Evolutionary conservation across 1,140 invertebrate genomes (phyloP).

Genomic region (Hirudo medicinalis): DNA sequence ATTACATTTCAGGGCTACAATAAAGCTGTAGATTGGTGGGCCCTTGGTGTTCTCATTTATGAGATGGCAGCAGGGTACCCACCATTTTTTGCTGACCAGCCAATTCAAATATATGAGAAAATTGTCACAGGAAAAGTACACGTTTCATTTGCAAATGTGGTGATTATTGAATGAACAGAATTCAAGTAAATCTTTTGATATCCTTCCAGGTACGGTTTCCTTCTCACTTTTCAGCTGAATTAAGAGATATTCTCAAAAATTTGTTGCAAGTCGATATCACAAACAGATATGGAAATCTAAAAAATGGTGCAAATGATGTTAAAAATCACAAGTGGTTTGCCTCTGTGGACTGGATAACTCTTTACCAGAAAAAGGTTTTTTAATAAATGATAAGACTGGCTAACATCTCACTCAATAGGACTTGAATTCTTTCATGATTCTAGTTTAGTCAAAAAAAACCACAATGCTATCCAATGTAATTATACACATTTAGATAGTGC

Average conservation of each 20-base stretch:
- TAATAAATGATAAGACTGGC: too few species aligned
- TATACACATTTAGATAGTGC: too few species aligned
- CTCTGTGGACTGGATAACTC: constrained; percentile 95
- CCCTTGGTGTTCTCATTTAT: constrained; percentile 65
- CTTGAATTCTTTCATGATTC: too few species aligned
- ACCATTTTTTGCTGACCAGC: constrained; percentile 42
- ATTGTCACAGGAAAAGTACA: constrained; percentile 49
- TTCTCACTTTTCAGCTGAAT: constrained; percentile 56
- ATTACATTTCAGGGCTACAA: constrained; percentile 60
- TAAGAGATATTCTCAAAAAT: constrained; percentile 92
- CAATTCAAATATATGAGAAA: constrained; percentile 67
- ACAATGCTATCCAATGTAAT: too few species aligned
- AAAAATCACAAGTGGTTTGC: constrained; percentile 98
- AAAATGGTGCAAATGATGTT: constrained; percentile 97
- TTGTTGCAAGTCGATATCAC: constrained; percentile 94
- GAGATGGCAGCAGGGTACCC: constrained; percentile 53
- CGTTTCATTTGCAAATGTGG: background rate
- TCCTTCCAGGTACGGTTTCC: constrained; percentile 55
- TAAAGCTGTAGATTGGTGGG: constrained; percentile 92
- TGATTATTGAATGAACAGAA: constrained; percentile 34
- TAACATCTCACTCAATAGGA: too few species aligned
- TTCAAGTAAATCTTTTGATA: background rate
- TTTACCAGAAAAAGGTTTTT: constrained; percentile 80
- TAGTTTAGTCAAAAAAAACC: too few species aligned
- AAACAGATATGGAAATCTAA: constrained; percentile 94